These are phyloP conservation scores for Drosophila macrospina DNA, from an alignment of 2,888 invertebrate species.

Conservation along the genomic window DNA sequence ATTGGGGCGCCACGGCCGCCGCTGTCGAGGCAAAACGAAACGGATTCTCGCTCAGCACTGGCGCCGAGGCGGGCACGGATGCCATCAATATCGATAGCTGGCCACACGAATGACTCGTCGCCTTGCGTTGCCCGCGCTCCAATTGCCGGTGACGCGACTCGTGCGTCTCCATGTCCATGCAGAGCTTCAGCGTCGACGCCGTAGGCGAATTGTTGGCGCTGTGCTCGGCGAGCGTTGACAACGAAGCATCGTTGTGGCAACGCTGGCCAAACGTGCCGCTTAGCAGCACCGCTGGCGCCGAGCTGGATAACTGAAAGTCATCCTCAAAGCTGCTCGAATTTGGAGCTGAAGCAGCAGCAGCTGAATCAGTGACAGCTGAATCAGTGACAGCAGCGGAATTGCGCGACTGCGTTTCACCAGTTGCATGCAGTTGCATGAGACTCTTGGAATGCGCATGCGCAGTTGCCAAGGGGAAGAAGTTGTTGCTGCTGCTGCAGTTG, in stretches of 20 bases:
- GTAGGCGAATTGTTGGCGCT: slow-evolving; percentile 69
- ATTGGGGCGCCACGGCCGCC: not conserved
- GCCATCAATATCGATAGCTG: slow-evolving; percentile 56
- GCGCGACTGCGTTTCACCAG: not conserved
- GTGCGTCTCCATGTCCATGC: slow-evolving; percentile 62
- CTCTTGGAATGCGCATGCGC: slow-evolving; percentile 67
- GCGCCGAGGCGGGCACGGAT: slow-evolving; percentile 65
- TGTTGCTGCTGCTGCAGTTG: slow-evolving; percentile 69
- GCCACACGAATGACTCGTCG: slow-evolving; percentile 63
- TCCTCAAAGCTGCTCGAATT: slow-evolving; percentile 70
- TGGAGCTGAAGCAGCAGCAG: slow-evolving; percentile 2
- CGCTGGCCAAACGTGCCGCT: slow-evolving; percentile 63
- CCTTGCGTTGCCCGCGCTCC: slow-evolving; percentile 31
- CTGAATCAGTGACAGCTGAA: not conserved
- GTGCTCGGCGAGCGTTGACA: slow-evolving; percentile 12
- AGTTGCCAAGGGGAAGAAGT: slow-evolving; percentile 15
- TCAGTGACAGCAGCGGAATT: not conserved
- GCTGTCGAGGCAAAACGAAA: slow-evolving; percentile 59
- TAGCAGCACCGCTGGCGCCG: slow-evolving; percentile 79
- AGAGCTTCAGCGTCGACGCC: slow-evolving; percentile 74
- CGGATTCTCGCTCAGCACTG: slow-evolving; percentile 63
- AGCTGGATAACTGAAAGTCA: slow-evolving; percentile 77
- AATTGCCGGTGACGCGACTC: slow-evolving; percentile 21
- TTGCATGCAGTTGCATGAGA: slow-evolving; percentile 46
- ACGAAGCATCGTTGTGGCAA: not conserved